Evolutionary conservation across 2,888 invertebrate species (phyloP).

Genomic region (Autographa gamma): DNA sequence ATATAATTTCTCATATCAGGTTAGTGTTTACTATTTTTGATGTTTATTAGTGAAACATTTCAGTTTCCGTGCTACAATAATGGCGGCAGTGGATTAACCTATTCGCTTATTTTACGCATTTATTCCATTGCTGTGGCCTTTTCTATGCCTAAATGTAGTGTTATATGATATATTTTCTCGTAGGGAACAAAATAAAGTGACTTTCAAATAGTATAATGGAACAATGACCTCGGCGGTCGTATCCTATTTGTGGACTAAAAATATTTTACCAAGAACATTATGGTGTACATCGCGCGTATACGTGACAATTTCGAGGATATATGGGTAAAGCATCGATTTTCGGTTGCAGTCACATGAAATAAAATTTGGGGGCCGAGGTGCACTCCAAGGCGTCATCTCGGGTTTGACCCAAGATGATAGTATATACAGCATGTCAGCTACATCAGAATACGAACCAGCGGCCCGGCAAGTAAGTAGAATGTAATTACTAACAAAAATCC

Average conservation of each 20-base stretch:
- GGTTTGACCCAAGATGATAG: slow-evolving; percentile 88
- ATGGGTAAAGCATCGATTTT: slow-evolving; percentile 84
- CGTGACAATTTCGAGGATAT: slow-evolving; percentile 75
- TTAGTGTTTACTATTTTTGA: slow-evolving; percentile 88
- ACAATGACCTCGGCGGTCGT: slow-evolving; percentile 86
- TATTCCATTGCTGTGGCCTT: slow-evolving; percentile 63
- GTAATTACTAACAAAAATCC: slow-evolving; percentile 43
- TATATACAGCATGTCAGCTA: slow-evolving; percentile 87
- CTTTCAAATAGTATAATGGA: slow-evolving; percentile 80
- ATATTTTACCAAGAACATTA: slow-evolving; percentile 83
- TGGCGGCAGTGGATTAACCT: slow-evolving; percentile 89
- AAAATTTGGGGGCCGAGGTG: slow-evolving; percentile 83
- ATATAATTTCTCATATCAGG: slow-evolving; percentile 65
- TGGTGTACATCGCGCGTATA: slow-evolving; percentile 74
- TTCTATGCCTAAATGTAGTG: slow-evolving; percentile 68
- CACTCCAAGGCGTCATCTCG: slow-evolving; percentile 86
- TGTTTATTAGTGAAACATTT: slow-evolving; percentile 85
- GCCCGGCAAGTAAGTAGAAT: slow-evolving; percentile 86
- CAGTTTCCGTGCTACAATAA: slow-evolving; percentile 87
- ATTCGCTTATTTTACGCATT: slow-evolving; percentile 78
- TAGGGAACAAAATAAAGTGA: slow-evolving; percentile 78
- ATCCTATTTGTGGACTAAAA: slow-evolving; percentile 85
- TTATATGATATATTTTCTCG: slow-evolving; percentile 78
- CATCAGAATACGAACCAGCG: slow-evolving; percentile 87
- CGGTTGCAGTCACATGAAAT: slow-evolving; percentile 87